phyloP scores from a whole-genome alignment of 2,888 invertebrate species.

The Diabrotica balteata region DNA sequence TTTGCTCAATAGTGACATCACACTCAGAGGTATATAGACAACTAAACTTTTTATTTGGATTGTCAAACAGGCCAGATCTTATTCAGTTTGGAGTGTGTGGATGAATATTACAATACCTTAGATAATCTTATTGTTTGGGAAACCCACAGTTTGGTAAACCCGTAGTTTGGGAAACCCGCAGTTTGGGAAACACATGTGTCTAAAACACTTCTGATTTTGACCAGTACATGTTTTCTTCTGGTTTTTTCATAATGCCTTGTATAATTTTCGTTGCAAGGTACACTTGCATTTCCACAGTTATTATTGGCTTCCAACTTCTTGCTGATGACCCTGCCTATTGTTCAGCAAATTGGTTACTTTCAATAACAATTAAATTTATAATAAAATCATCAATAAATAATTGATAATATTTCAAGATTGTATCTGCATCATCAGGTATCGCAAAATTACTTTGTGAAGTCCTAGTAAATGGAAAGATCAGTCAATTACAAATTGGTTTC shows the following conservation, averaged over 20 bases:
- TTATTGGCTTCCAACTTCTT: not conserved
- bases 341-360: too few species aligned
- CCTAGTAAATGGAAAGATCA: too few species aligned
- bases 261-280: conserved; percentile 2
- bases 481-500: too few species aligned
- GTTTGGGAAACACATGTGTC: not conserved
- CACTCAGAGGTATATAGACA: not conserved
- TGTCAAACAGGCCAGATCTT: conserved; percentile 32
- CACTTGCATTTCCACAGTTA: not conserved
- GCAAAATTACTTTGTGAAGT: too few species aligned
- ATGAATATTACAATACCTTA: conserved; percentile 14
- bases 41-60: not conserved
- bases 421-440: too few species aligned
- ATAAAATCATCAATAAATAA: too few species aligned
- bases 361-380: too few species aligned
- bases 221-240: conserved; percentile 16
- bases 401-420: too few species aligned
- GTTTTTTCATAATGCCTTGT: conserved; percentile 18
- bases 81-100: conserved; percentile 32
- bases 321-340: too few species aligned
- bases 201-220: not conserved
- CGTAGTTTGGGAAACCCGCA: too few species aligned
- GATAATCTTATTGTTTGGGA: too few species aligned
- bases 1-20: not conserved
- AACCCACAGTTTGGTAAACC: too few species aligned